Evolutionary conservation across 2,113 vertebrate genomes (phyloP), one percentile per base, ranked within the genome.

Genomic region (Asarcornis scutulata): DNA sequence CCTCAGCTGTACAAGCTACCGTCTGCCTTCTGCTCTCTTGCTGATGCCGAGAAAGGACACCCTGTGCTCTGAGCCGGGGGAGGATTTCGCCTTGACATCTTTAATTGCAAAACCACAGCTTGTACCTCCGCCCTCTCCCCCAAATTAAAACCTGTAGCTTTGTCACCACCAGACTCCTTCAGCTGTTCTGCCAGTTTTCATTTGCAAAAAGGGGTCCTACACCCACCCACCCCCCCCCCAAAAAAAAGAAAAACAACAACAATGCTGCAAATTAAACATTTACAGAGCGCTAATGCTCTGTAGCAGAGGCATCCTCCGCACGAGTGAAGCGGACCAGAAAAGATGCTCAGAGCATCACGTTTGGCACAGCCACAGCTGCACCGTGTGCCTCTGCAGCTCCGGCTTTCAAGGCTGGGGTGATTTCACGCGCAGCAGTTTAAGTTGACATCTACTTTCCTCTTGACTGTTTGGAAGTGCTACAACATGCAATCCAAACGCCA

Each of bases 21-120:
- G 14, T 34, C 91, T 85, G 93, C 88, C 81, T 91, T 91, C 91
- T 92, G 66, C 90, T 91, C 60, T 72, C 40, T 71, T 44, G 6
- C 66, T 58, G 81, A 78, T 89, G 34, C 78, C 46, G 81, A 92
- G 88, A 89, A 96, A 97, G 73, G 86, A 86, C 86, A 78, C 86
- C 80, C 71, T 67, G 50, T 2, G 5, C 64, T 63, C 11, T 4
- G 22, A 38, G 38, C 9, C 5, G 26, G 34, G 42, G 78, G 63
- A 48, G 66, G 42, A 50, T 53, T 75, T 69, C 77, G 72, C 88
- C 38, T 89, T 76, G 68, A 62, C 80, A 34, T 55, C 79, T 55
- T 59, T 29, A 86, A 73, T 59, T 71, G 73, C 25, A 56, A 83
- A 81, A 26, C 48, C 52, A 14, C 74, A 68, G 80, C 96, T 90